Base-by-base conservation (phyloP, 1,140 invertebrate species). In the Brachionus manjavacas region DNA sequence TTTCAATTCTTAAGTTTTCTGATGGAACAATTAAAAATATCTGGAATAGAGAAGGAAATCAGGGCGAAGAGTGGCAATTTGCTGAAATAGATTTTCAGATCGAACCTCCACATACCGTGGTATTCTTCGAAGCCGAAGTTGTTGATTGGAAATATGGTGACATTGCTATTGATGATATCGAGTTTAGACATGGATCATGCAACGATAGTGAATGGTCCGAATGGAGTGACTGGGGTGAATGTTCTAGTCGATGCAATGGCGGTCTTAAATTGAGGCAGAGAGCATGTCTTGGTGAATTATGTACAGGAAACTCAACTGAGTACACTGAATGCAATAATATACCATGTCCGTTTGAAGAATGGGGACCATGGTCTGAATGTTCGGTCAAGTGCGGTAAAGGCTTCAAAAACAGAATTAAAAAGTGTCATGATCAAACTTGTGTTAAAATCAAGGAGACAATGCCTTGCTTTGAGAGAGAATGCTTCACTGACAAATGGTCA, bases 61-160 rank as follows among this genome's bases (percentile, higher is more conserved):
- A 81, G 43, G 64, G 79, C 14, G 79, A 60, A 64, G n/a, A 43
- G 9, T 81, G 79, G 79, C 49, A 64, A 68, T 43, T 16, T 20
- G 52, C 55, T 23, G 28, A 60, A 43, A 28, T 81, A 11, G 64
- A 81, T 60, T 43, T 81, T 11, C 9, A 64, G n/a, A 20, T 81
- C 35, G 52, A 64, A n/a, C 79, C 79, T 35, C 79, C 79, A 11
- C 64, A 60, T 60, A 64, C 79, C 8, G 28, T 81, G 8, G 12
- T 81, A 64, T 66, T 43, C 46, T 64, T 81, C 46, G 79, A 81
- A 81, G 79, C 79, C 11, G 55, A 81, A 81, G 79, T 81, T 20
- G 35, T 81, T 64, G 79, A 81, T 68, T 81, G 79, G 79, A 81
- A 81, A 64, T 81, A 64, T 25, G 79, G 79, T 12, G 79, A 81